Conservation (phyloP, 2,888 invertebrate genomes). For the Eupithecia exiguata region DNA sequence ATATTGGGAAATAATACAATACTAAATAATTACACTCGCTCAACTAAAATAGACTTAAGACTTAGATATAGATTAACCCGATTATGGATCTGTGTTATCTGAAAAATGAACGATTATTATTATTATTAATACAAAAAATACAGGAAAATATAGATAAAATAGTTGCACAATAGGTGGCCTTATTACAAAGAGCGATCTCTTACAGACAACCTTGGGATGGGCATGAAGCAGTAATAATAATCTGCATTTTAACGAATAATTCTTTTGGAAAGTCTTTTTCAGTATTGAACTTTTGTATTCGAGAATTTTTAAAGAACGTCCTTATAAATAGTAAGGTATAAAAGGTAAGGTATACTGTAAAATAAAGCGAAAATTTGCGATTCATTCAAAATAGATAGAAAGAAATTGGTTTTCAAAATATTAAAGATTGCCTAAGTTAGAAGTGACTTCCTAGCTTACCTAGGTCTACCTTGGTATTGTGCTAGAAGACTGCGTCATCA, state of each 20-base stretch:
- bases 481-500: background rate
- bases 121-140: too few species aligned
- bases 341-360: background rate
- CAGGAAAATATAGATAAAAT: too few species aligned
- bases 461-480: background rate
- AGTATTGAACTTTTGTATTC: background rate
- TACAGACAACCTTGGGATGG: too few species aligned
- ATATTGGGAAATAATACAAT: background rate
- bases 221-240: too few species aligned
- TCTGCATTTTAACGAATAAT: background rate
- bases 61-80: too few species aligned
- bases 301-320: background rate
- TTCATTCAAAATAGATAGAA: background rate
- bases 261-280: background rate
- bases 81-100: too few species aligned
- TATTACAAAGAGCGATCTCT: too few species aligned
- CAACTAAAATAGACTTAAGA: too few species aligned
- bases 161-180: too few species aligned
- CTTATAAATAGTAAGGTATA: too few species aligned
- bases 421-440: background rate
- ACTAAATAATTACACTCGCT: too few species aligned
- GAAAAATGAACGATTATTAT: too few species aligned
- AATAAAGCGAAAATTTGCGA: background rate
- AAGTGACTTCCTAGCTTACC: background rate
- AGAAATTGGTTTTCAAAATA: background rate